These are phyloP conservation scores for Gnathonemus longibarbis DNA, from an alignment of 2,113 vertebrate genomes.

Conservation along the genomic window DNA sequence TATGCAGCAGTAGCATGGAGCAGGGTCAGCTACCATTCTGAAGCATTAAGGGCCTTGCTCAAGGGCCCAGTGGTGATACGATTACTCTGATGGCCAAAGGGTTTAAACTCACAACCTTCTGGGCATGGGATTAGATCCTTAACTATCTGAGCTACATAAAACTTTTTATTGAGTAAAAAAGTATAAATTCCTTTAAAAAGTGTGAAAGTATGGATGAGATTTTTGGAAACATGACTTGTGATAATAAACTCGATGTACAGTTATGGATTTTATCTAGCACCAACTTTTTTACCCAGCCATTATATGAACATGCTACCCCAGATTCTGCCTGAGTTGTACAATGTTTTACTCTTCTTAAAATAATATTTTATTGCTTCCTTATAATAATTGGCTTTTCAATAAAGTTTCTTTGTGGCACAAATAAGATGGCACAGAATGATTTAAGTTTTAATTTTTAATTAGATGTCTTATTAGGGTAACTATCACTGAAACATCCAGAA, in stretches of 20 bases:
- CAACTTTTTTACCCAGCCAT: neutral
- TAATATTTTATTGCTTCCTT: neutral
- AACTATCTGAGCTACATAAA: neutral
- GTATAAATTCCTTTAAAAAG: neutral
- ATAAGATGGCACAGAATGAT: neutral
- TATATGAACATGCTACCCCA: neutral
- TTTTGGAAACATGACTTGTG: neutral
- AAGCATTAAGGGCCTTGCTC: neutral
- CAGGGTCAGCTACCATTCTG: neutral
- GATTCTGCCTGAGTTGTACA: neutral
- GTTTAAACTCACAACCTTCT: neutral
- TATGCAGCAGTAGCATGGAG: neutral
- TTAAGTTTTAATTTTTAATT: conserved; percentile 13
- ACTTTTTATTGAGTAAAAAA: neutral
- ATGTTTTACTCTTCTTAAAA: neutral
- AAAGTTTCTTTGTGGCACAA: neutral
- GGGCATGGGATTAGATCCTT: neutral
- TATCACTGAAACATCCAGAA: neutral
- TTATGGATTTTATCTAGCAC: neutral
- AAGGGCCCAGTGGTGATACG: neutral
- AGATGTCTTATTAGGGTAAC: neutral
- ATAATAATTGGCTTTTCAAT: neutral
- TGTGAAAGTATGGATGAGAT: neutral
- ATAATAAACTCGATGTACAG: neutral
- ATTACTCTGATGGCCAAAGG: neutral